Percentiles rank a stretch among this genome's conserved stretches.
phyloP scores from a whole-genome alignment of 35 echinoderm and acorn worm species.

The Lytechinus variegatus region DNA sequence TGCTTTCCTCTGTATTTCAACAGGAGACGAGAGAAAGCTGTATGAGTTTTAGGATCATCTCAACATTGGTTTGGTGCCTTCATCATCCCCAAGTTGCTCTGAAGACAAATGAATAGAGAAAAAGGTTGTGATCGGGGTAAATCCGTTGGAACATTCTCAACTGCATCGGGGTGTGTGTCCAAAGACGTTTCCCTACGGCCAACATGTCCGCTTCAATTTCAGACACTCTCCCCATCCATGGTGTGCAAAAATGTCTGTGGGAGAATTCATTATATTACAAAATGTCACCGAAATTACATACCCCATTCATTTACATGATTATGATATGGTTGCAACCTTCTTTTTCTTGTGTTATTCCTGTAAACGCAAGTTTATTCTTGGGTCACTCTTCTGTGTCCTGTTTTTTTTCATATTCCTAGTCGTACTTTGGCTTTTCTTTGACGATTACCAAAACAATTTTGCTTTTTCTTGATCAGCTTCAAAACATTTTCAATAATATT shows the following conservation, averaged over 20 bases:
- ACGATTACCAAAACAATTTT: too few species aligned
- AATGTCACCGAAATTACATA: not conserved
- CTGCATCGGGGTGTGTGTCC: conserved; percentile 24
- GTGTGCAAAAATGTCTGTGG: not conserved
- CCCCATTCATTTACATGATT: not conserved
- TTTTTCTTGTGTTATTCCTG: not conserved
- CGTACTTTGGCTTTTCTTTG: too few species aligned
- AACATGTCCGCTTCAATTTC: not conserved
- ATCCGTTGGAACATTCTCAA: not conserved
- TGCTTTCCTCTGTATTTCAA: too few species aligned
- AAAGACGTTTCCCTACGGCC: not conserved
- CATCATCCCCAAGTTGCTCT: not conserved
- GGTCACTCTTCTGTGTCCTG: not conserved
- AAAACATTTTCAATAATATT: too few species aligned
- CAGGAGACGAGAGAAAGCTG: too few species aligned
- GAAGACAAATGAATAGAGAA: not conserved
- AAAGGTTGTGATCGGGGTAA: not conserved
- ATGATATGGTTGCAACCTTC: not conserved
- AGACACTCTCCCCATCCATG: not conserved
- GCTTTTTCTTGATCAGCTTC: too few species aligned
- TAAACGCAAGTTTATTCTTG: not conserved
- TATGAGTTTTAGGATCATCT: not conserved
- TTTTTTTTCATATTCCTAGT: not conserved
- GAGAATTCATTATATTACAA: conserved; percentile 14
- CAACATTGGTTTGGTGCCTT: not conserved